phyloP scores from a whole-genome alignment of 1,140 invertebrate species.

The Amyelois transitella region DNA sequence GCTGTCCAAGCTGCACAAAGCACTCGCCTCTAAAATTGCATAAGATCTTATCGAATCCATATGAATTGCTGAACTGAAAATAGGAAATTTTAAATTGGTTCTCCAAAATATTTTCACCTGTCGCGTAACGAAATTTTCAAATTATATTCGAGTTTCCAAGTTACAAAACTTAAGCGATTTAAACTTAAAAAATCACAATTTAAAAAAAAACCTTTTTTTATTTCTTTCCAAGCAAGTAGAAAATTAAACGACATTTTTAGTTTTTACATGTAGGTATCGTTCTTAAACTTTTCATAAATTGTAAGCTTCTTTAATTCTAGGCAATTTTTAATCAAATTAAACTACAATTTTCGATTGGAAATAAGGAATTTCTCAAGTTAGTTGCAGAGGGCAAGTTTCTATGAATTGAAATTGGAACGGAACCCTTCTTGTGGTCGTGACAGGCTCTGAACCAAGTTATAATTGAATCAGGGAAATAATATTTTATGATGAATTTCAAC shows the following conservation, averaged over 20 bases:
- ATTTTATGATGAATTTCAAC: slow-evolving; percentile 1
- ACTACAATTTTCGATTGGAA: background rate
- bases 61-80: background rate
- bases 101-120: background rate
- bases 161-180: no score
- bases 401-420: slow-evolving; percentile 9
- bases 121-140: no score
- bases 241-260: no score
- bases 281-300: no score
- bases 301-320: no score
- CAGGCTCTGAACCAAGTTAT: slow-evolving; percentile 11
- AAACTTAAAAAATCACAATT: no score
- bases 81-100: background rate
- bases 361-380: background rate
- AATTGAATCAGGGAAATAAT: slow-evolving; percentile 13
- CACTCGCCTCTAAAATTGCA: background rate
- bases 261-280: no score
- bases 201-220: no score
- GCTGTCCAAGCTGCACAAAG: background rate
- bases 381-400: background rate
- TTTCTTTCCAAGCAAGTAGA: no score
- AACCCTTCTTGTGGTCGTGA: slow-evolving; percentile 17
- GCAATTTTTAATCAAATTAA: no score
- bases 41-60: background rate
- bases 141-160: background rate